Conservation (phyloP, 2,888 invertebrate species). For the Dorcus hopei region DNA sequence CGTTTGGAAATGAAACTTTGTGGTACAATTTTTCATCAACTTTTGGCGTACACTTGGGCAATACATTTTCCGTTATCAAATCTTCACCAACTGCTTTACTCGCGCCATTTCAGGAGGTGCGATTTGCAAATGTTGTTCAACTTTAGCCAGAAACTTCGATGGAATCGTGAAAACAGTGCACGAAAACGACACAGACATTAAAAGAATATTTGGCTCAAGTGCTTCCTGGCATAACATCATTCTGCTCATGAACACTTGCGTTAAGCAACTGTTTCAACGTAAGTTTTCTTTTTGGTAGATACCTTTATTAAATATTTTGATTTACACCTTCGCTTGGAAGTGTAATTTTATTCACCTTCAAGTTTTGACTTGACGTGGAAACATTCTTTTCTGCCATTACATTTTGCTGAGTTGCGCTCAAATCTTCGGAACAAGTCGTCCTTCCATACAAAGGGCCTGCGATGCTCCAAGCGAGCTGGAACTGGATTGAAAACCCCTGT, state of each 20-base stretch:
- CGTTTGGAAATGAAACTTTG: conserved; percentile 8
- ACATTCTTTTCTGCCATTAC: not conserved
- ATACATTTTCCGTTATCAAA: not conserved
- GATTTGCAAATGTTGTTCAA: conserved; percentile 10
- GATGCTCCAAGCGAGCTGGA: conserved; percentile 9
- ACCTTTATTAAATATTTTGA: conserved; percentile 13
- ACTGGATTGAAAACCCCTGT: not conserved
- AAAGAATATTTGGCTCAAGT: conserved; percentile 4
- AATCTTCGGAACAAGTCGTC: not conserved
- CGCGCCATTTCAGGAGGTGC: not conserved
- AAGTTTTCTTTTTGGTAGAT: conserved; percentile 4
- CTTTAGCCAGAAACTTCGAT: conserved; percentile 11
- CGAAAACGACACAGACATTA: conserved; percentile 12
- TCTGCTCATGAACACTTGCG: not conserved
- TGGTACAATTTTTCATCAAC: conserved; percentile 11
- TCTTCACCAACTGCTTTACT: not conserved
- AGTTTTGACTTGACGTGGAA: conserved; percentile 7
- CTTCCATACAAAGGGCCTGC: conserved; percentile 12
- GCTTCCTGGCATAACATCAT: not conserved
- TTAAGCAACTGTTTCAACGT: conserved; percentile 8
- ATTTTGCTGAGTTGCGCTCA: conserved; percentile 5
- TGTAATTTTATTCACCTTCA: conserved; percentile 4
- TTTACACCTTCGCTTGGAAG: not conserved
- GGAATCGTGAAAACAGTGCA: conserved; percentile 12
- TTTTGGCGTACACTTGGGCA: not conserved